Percentiles rank a stretch among this genome's conserved stretches.
Evolutionary conservation across 2,797 vertebrate species (phyloP).

Genomic region (Mus minutoides): DNA sequence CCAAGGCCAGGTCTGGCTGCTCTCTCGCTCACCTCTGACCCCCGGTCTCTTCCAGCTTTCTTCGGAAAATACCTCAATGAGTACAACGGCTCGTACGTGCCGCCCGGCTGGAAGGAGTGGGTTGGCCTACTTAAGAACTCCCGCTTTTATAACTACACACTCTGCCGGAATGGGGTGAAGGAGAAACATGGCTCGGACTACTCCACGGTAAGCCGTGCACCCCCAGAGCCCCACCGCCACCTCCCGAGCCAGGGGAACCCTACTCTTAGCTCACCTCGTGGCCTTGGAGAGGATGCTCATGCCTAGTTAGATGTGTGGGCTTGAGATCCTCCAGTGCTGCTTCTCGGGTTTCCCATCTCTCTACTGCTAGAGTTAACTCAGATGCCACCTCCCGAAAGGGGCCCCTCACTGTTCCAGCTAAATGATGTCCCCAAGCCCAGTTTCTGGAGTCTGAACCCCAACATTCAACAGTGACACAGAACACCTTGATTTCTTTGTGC

Average conservation of each 20-base stretch:
- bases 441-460: neutral
- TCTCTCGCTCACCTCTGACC: conserved; percentile 36
- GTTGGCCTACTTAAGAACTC: conserved; percentile 97
- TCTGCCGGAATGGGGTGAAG: conserved; percentile 94
- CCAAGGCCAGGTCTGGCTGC: neutral
- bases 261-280: too few species aligned
- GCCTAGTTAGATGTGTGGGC: rapidly evolving
- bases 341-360: neutral
- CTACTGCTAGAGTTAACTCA: neutral
- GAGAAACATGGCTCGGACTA: conserved; percentile 96
- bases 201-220: conserved; percentile 88
- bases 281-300: rapidly evolving
- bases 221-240: neutral
- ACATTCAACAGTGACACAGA: neutral
- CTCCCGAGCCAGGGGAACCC: neutral
- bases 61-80: conserved; percentile 99
- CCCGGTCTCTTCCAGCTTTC: conserved; percentile 90
- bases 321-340: rapidly evolving
- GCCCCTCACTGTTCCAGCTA: neutral
- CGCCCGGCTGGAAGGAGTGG: conserved; percentile 97
- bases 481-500: neutral
- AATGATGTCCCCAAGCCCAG: neutral
- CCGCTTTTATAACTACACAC: conserved; percentile 98
- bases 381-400: neutral
- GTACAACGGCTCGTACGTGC: conserved; percentile 98